phyloP scores from a whole-genome alignment of 1,140 invertebrate species.

The Gryon sp. region DNA sequence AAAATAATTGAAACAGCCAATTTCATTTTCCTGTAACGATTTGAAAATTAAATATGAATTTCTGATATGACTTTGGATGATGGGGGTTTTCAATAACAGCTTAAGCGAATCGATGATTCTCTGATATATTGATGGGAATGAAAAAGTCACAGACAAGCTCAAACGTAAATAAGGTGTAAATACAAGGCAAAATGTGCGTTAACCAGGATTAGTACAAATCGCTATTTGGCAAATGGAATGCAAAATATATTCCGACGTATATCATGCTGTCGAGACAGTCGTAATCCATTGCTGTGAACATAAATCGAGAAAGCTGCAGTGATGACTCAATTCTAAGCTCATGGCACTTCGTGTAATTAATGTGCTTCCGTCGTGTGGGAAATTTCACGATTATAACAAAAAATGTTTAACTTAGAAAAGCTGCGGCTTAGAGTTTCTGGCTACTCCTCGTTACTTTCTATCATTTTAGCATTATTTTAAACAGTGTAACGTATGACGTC shows the following conservation, averaged over 20 bases:
- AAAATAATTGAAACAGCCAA: no score
- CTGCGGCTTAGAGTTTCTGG: conserved; percentile 5
- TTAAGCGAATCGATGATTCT: conserved; percentile 26
- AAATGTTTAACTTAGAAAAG: conserved; percentile 24
- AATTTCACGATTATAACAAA: conserved; percentile 46
- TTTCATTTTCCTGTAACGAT: no score
- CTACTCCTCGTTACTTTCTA: no score
- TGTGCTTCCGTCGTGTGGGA: conserved; percentile 35
- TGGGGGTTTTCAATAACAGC: conserved; percentile 8
- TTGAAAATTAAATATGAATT: no score
- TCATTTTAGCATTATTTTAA: no score
- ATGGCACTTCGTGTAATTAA: conserved; percentile 66
- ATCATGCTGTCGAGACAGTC: conserved; percentile 64
- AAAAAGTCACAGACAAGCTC: conserved; percentile 53
- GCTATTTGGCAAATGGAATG: conserved; percentile 67
- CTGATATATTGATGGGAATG: conserved; percentile 38
- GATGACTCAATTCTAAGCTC: conserved; percentile 65
- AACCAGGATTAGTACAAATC: conserved; percentile 64
- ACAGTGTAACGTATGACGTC: no score
- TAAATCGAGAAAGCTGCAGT: conserved; percentile 63
- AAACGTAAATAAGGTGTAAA: conserved; percentile 64
- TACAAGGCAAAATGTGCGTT: conserved; percentile 63
- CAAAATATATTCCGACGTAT: conserved; percentile 66
- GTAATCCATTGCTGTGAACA: conserved; percentile 63
- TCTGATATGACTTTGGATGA: neutral